Evolutionary conservation across 35 echinoderm and acorn worm species (phyloP), one percentile per base, ranked within the genome.

Genomic region (Stichopus chloronotus): DNA sequence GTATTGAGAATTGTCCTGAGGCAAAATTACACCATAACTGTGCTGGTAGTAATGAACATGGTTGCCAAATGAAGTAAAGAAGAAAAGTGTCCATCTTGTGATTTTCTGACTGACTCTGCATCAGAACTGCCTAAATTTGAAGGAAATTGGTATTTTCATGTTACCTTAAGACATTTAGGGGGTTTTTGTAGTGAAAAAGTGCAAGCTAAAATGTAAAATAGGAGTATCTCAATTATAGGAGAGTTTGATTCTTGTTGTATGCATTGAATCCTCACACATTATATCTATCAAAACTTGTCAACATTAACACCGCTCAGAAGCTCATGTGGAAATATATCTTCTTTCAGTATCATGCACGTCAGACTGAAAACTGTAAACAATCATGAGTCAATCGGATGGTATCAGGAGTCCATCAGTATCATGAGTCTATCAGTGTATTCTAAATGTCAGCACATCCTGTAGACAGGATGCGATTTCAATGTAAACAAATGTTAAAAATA

Each of bases 21-120:
- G 30, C 30, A 43, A 43, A 43, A 43, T 43, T 43, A 43, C 30
- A 43, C 30, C 30, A 43, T 1, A 43, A 43, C 30, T 43, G 30
- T 43, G 30, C 3, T 43, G 30, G 30, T 43, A 43, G 30, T 43
- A 43, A 43, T 43, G 30, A 77, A 77, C 5, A 77, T 76, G 72
- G n/a, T 25, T 22, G 25, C 72, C 72, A 77, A 77, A 19, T 22
- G 7, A 25, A 25, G 72, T 77, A n/a, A 77, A 77, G 25, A 77
- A 77, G n/a, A 13, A 5, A 8, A 8, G 25, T 17, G 19, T 22
- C 72, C 4, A 3, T 77, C 25, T 19, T 77, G 72, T 77, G 19
- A 77, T 77, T 77, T 77, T 77, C 72, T 77, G 72, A 77, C 72
- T 77, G n/a, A 19, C 25, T 77, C 17, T 77, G 72, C 17, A 6